Evolutionary conservation across 2,888 invertebrate species (phyloP), one percentile per base, ranked within the genome.

Genomic region (Spisula solida): DNA sequence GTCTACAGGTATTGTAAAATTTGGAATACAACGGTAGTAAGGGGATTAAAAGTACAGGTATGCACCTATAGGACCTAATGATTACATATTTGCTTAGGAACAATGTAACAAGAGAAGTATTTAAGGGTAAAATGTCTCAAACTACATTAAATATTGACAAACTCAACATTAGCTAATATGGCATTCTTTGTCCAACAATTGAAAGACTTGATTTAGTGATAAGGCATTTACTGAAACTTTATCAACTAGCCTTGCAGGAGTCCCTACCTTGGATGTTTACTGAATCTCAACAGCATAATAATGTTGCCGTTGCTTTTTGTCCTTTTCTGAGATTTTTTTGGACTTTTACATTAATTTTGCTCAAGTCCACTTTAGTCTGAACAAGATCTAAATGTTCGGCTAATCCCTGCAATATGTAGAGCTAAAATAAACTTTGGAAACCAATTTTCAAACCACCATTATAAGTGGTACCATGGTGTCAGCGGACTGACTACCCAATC

Each of bases 131-230:
- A 66, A 25, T n/a, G 60, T 25, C 25, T 66, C 60, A 66, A 25
- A 66, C 60, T 66, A 25, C 25, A 66, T 66, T 66, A 66, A 66
- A 66, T 66, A 66, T 66, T 66, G 20, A 25, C 60, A 2, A 66
- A 66, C 60, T 66, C n/a, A n/a, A 66, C 25, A 66, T 25, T 12
- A 66, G 60, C 60, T 66, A 25, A 66, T 8, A 66, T 0, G 25
- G n/a, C 60, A 66, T 66, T 66, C 25, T 25, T 25, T 10, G 6
- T n/a, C 0, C 0, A 6, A 66, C 60, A 66, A 66, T 66, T 25
- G 51, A 51, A 66, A 25, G 25, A 66, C 25, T 25, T n/a, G 60
- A 60, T 60, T 60, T n/a, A 60, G 60, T n/a, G 14, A n/a, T 25
- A 25, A 25, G 25, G 41, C 41, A 41, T 66, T 66, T 10, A 66